Evolutionary conservation across 2,113 vertebrate species (phyloP).

Genomic region (Cisticola juncidis): DNA sequence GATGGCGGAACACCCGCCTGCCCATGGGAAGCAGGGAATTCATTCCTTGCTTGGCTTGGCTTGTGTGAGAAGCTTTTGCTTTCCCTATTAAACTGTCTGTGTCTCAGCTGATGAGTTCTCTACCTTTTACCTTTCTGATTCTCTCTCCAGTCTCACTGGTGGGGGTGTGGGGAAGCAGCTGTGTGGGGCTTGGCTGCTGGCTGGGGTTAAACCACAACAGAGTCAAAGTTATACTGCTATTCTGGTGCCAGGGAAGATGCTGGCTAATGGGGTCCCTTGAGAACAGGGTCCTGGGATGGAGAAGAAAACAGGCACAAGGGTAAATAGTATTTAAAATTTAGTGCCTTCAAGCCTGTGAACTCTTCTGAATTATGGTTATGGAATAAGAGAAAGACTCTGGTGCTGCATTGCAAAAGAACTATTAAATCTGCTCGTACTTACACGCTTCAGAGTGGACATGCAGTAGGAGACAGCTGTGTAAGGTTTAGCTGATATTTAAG

Average conservation of each 20-base stretch:
- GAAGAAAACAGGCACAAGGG: background rate
- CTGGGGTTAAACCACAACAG: background rate
- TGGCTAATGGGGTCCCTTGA: background rate
- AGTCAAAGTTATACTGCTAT: background rate
- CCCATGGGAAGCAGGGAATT: background rate
- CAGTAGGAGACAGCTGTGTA: background rate
- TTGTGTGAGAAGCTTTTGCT: background rate
- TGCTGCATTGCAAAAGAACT: background rate
- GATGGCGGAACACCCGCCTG: rapidly evolving
- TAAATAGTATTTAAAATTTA: background rate
- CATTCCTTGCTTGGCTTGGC: background rate
- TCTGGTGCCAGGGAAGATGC: background rate
- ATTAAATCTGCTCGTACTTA: background rate
- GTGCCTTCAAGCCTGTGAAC: background rate
- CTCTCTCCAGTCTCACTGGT: background rate
- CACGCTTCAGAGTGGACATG: background rate
- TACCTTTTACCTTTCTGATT: background rate
- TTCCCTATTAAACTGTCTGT: background rate
- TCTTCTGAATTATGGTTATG: background rate
- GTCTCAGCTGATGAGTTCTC: background rate
- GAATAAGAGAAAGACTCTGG: background rate
- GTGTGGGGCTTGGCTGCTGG: background rate
- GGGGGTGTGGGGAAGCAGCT: background rate
- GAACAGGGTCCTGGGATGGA: background rate
- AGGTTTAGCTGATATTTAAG: background rate